phyloP scores from a whole-genome alignment of 2,888 invertebrate genomes.

The Caenorhabditis afra region DNA sequence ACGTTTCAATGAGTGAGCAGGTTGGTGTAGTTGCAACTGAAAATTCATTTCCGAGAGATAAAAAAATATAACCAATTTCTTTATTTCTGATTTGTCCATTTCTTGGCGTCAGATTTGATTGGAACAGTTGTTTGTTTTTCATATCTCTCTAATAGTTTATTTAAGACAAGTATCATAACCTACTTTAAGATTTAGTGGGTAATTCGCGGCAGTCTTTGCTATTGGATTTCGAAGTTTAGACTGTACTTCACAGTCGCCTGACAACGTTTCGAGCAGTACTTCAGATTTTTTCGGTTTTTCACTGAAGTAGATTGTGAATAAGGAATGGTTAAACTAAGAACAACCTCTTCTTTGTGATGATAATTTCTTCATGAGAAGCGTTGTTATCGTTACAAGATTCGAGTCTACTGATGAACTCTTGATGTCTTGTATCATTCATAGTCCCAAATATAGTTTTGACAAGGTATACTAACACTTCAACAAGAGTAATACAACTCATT shows the following conservation, averaged over 20 bases:
- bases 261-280: no score
- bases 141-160: no score
- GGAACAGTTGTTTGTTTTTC: no score
- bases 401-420: conserved; percentile 49
- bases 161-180: no score
- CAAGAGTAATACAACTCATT: conserved; percentile 72
- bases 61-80: no score
- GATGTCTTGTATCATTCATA: conserved; percentile 64
- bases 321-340: not conserved
- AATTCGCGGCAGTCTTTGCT: not conserved
- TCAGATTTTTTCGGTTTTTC: conserved; percentile 14
- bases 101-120: no score
- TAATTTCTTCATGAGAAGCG: conserved; percentile 64
- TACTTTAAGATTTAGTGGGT: conserved; percentile 7
- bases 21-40: conserved; percentile 40
- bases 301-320: conserved; percentile 8
- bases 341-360: conserved; percentile 61
- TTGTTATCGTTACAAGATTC: conserved; percentile 22
- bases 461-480: conserved; percentile 72
- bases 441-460: conserved; percentile 73
- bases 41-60: no score
- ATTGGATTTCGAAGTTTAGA: no score
- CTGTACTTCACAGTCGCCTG: no score
- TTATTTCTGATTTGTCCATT: no score
- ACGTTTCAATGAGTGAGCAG: conserved; percentile 22